Conservation (phyloP, 2,113 vertebrate genomes). For the Sarotherodon lohbergeri region DNA sequence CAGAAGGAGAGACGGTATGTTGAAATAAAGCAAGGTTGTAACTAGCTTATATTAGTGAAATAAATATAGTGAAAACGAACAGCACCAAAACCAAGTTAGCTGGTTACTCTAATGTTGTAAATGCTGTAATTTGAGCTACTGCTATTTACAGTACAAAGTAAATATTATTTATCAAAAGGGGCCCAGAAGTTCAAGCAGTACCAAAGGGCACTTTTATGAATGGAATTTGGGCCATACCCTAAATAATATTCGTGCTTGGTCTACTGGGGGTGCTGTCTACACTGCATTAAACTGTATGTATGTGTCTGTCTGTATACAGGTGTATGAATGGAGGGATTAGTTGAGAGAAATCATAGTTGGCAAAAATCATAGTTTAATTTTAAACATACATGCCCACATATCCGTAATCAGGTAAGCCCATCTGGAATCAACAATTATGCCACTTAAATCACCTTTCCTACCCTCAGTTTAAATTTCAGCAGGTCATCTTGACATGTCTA, state of each 20-base stretch:
- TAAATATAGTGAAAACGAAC: neutral
- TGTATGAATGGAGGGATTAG: neutral
- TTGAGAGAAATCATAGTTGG: neutral
- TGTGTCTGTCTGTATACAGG: neutral
- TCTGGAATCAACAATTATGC: neutral
- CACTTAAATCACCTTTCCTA: neutral
- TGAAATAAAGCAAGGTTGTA: neutral
- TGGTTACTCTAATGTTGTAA: neutral
- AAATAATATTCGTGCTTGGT: neutral
- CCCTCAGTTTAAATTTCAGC: neutral
- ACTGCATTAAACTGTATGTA: neutral
- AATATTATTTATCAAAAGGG: neutral
- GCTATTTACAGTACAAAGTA: neutral
- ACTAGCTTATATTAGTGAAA: neutral
- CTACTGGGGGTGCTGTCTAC: neutral
- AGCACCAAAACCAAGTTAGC: neutral
- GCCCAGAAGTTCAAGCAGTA: neutral
- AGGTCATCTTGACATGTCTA: neutral
- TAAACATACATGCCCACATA: neutral
- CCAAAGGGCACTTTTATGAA: neutral
- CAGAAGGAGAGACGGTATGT: conserved; percentile 64
- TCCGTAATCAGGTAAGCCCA: neutral
- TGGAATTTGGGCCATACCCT: neutral
- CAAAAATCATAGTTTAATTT: neutral
- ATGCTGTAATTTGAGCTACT: neutral